Base-by-base conservation (phyloP, 2,113 vertebrate genomes). In the Nettapus auritus region DNA sequence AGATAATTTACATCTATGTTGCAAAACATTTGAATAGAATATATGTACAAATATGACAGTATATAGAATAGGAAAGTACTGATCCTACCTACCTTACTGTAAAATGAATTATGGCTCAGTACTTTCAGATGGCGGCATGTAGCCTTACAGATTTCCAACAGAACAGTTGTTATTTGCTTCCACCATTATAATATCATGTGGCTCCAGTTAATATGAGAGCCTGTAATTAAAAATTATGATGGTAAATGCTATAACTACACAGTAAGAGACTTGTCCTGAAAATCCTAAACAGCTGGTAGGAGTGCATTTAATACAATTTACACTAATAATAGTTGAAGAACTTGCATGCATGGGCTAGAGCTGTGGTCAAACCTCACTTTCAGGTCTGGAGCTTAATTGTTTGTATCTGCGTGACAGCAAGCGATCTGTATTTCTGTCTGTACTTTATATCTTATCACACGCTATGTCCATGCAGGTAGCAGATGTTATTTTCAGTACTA, bases 181-280 rank as follows among this genome's bases (percentile, higher is more conserved):
- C 71, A 74, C 76, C 36, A 74, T 64, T 63, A 81, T 83, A 82
- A 38, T 82, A 85, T 91, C 95, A 93, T 94, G 91, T 95, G 95
- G 85, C 79, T 96, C 71, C 85, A 93, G 76, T 86, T 95, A 91
- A 91, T 94, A 75, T 31, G 88, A 91, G 79, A 96, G 68, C 73
- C 85, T 86, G 26, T 88, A 96, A 96, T 95, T 95, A 96, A 95
- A 86, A 96, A 90, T 96, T 90, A 91, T 83, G 95, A 84, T 93
- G 89, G 95, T 90, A 92, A 93, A 90, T 68, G 48, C 80, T 96
- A 52, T 88, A 96, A 93, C 92, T 70, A 84, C 84, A 90, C 88
- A 96, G 92, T 88, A 80, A 94, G 82, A 94, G 60, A 86, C 85
- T 84, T 93, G 93, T 96, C 64, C 60, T 90, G 82, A 95, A 97